Evolutionary conservation across 2,113 vertebrate genomes (phyloP), one percentile per base, ranked within the genome.

Genomic region (Brachyhypopomus occidentalis): DNA sequence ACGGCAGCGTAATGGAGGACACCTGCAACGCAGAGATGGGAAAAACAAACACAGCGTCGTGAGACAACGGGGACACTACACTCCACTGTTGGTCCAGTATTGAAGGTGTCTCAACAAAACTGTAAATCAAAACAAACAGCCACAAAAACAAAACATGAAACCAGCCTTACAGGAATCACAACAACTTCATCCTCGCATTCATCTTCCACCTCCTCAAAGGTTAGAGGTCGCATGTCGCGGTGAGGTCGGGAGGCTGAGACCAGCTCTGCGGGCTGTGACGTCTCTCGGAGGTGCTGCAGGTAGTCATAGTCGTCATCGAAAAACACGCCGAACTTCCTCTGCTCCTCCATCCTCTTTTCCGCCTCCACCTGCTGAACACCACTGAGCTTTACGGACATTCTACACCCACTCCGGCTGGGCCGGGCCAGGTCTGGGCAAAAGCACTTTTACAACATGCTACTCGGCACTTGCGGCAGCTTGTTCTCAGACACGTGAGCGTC

Each of bases 271-370:
- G 90, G 77, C 9, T 87, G 90, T 0, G 91, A 86, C 0, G 93
- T 81, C 84, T 98, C 96, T 89, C 92, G 97, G 74, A 99, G 94
- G 88, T 99, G 98, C 88, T 99, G 98, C 84, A 99, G 90, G 89
- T 99, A 99, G 89, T 99, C 85, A 56, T 99, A 99, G 82, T 97
- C 95, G 16, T 99, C 98, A 34, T 99, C 98, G 56, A 96, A 99
- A 89, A 99, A 99, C 20, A 99, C 95, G 0, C 98, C 97, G 5
- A 94, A 98, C 1, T 96, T 88, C 78, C 96, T 92, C 89, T 98
- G 96, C 70, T 97, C 95, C 55, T 94, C 94, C 12, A 63, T 94
- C 16, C 95, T 92, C 89, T 91, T 91, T 71, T 97, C 96, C 4
- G 7, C 22, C 0, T 93, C 94, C 63, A 60, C 86, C 93, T 94